phyloP scores from a whole-genome alignment of 2,113 vertebrate species.

The Callocephalon fimbriatum region DNA sequence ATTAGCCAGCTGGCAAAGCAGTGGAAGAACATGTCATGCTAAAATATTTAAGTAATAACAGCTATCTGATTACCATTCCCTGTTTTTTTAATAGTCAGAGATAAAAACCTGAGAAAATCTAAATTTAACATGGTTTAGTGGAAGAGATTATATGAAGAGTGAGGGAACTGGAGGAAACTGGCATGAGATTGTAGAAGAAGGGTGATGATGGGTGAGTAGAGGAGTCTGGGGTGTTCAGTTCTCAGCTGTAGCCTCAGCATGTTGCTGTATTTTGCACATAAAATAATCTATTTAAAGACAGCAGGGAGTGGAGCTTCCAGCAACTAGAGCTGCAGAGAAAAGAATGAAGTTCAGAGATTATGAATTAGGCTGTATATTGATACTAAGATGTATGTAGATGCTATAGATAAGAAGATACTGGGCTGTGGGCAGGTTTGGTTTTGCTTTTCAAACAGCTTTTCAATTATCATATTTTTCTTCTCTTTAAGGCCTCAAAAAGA shows the following conservation, averaged over 20 bases:
- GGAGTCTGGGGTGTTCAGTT: neutral
- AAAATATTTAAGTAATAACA: neutral
- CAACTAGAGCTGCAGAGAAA: neutral
- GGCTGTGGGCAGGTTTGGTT: neutral
- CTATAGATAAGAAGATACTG: neutral
- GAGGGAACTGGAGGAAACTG: neutral
- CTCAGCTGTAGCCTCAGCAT: neutral
- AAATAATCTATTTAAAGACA: neutral
- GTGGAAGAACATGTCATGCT: neutral
- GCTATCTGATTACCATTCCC: neutral
- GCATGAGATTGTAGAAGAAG: neutral
- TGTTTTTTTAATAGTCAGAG: neutral
- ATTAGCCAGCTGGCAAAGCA: neutral
- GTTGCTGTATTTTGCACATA: neutral
- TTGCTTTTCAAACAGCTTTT: neutral
- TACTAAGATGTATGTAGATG: neutral
- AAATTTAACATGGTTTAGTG: neutral
- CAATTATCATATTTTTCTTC: neutral
- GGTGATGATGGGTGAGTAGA: neutral
- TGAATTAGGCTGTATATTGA: neutral
- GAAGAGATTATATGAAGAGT: neutral
- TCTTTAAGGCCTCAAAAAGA: neutral
- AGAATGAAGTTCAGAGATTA: neutral
- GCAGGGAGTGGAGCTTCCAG: neutral
- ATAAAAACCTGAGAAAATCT: neutral